Base-by-base conservation (phyloP, 2,797 vertebrate species). In the Pseudocheirus occidentalis region DNA sequence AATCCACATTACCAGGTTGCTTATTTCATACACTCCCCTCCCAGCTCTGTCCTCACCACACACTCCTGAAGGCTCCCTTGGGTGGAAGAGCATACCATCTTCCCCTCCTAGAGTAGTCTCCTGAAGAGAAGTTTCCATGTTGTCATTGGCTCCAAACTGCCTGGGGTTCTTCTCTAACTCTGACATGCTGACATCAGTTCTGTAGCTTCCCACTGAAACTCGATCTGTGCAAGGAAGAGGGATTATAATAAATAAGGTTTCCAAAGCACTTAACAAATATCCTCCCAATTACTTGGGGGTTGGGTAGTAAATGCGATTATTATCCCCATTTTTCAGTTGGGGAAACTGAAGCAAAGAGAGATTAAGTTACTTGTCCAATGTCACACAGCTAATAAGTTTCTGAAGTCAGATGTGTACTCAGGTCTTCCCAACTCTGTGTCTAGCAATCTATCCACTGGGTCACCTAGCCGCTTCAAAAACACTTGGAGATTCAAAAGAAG, bases 101-200 rank as follows among this genome's bases (percentile, higher is more conserved):
- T 92, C 96, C 13, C 92, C 96, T 95, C 97, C 97, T 0, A 98
- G 54, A 3, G 95, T 54, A 0, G 98, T 98, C 96, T 99, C 98
- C 59, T 98, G 98, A 81, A 11, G 95, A 0, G 90, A 91, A 24
- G 27, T 21, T 0, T 96, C 98, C 92, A 91, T 1, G 24, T 97
- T 98, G 1, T 98, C 98, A 90, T 94, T 98, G 4, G 95, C 97
- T 0, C 98, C 92, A 34, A 97, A 98, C 24, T 98, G 98, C 93
- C 96, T 97, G 87, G 97, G 18, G 18, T 97, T 98, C 7, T 28
- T 28, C 87, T 98, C 98, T 0, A 99, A 98, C 94, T 99, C 99
- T 0, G 98, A 97, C 99, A 99, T 98, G 97, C 98, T 99, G 73
- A 99, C 98, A 94, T 99, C 98, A 0, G 99, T 99, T 95, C 98